phyloP scores from a whole-genome alignment of 1,140 invertebrate genomes.

The Apis laboriosa region DNA sequence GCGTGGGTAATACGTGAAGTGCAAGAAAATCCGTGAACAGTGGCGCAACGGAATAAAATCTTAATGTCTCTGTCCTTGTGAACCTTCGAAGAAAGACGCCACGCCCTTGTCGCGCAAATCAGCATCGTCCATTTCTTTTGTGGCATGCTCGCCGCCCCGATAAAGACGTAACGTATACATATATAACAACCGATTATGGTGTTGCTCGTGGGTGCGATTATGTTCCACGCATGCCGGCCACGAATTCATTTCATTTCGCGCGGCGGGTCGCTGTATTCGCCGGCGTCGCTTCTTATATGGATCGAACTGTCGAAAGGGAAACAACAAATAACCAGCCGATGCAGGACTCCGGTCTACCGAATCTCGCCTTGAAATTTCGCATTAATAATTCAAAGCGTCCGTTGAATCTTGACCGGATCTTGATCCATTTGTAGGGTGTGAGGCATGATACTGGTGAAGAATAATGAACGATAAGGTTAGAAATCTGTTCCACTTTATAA shows the following conservation, averaged over 20 bases:
- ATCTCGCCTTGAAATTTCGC: conserved; percentile 26
- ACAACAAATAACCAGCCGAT: background rate
- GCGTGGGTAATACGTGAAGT: conserved; percentile 25
- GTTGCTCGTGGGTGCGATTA: conserved; percentile 55
- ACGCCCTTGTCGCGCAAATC: conserved; percentile 48
- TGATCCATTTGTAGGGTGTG: background rate
- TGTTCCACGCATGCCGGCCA: conserved; percentile 14
- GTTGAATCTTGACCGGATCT: background rate
- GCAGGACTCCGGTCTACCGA: background rate
- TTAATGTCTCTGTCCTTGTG: conserved; percentile 49
- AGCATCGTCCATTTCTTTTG: conserved; percentile 2
- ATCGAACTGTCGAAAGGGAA: conserved; percentile 31
- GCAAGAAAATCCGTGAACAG: conserved; percentile 11
- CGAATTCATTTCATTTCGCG: conserved; percentile 36
- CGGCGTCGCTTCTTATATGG: conserved; percentile 49
- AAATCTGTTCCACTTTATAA: too few relatives aligned
- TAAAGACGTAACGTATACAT: conserved; percentile 46
- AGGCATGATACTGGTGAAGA: background rate
- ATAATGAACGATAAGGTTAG: background rate
- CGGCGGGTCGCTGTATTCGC: background rate
- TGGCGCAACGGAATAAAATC: conserved; percentile 37
- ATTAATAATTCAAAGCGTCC: conserved; percentile 42
- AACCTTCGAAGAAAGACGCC: conserved; percentile 42
- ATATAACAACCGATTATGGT: conserved; percentile 40
- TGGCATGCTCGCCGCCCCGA: background rate